phyloP scores from a whole-genome alignment of 2,113 vertebrate genomes.

The Pithys albifrons region DNA sequence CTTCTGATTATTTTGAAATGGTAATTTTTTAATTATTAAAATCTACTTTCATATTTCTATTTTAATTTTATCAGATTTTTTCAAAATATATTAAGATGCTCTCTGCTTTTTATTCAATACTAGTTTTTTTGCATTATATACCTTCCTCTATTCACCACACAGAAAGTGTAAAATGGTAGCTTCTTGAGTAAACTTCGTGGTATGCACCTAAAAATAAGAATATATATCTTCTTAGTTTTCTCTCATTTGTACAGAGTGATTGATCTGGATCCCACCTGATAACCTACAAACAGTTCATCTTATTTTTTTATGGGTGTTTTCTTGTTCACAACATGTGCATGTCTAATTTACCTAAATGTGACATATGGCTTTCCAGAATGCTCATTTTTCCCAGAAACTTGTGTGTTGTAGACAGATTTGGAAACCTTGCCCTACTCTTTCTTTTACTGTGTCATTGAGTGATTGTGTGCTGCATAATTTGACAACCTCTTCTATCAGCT shows the following conservation, averaged over 20 bases:
- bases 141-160: not conserved
- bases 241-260: not conserved
- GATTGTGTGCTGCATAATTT: slow-evolving; percentile 48
- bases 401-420: not conserved
- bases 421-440: not conserved
- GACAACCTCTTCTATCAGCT: slow-evolving; percentile 61
- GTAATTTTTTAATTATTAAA: not conserved
- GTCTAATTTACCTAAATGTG: slow-evolving; percentile 53
- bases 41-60: not conserved
- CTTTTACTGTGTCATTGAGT: slow-evolving; percentile 40
- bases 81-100: not conserved
- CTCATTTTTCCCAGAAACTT: slow-evolving; percentile 26
- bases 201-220: not conserved
- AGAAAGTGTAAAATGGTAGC: not conserved
- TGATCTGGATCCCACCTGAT: not conserved
- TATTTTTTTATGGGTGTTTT: slow-evolving; percentile 9
- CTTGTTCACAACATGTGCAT: slow-evolving; percentile 17
- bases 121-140: not conserved
- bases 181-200: not conserved
- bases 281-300: not conserved
- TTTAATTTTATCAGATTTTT: not conserved
- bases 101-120: not conserved
- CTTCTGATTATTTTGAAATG: not conserved
- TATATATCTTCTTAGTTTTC: not conserved
- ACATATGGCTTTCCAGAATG: slow-evolving; percentile 17